phyloP scores from a whole-genome alignment of 2,797 vertebrate genomes.

The Kryptolebias ocellatus region DNA sequence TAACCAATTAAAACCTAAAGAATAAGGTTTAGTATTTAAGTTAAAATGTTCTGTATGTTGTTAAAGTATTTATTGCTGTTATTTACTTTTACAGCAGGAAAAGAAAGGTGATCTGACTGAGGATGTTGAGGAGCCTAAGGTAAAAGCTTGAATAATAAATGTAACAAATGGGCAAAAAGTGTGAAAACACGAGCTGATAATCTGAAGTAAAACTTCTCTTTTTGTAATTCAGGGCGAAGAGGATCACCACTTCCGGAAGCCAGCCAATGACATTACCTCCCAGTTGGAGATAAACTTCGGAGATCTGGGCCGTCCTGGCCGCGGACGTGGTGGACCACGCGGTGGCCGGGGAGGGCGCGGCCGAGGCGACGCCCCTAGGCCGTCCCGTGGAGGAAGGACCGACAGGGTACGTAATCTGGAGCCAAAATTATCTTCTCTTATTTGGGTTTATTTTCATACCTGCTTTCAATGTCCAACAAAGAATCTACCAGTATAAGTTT shows the following conservation, averaged over 20 bases:
- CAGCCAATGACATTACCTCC: constrained; percentile 97
- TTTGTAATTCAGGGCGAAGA: constrained; percentile 83
- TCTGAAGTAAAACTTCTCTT: accelerated
- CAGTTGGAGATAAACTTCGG: constrained; percentile 99
- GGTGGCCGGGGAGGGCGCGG: constrained; percentile 81
- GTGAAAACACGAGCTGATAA: too few species aligned
- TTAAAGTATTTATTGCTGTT: neutral
- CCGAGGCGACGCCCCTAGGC: constrained; percentile 72
- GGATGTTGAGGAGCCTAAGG: constrained; percentile 72
- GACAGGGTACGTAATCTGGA: constrained; percentile 85
- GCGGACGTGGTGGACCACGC: constrained; percentile 90
- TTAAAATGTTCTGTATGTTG: neutral
- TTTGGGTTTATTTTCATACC: too few species aligned
- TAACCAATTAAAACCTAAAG: too few species aligned
- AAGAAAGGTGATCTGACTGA: constrained; percentile 75
- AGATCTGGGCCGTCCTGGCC: constrained; percentile 93
- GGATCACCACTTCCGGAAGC: constrained; percentile 96
- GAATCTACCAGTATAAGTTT: too few species aligned
- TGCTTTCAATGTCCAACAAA: too few species aligned
- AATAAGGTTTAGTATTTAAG: too few species aligned
- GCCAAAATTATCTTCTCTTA: too few species aligned
- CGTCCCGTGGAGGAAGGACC: constrained; percentile 87
- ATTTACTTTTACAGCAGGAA: constrained; percentile 38
- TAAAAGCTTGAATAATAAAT: constrained; percentile 23
- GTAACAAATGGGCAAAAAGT: neutral